Percentiles rank a stretch among this genome's conserved stretches.
phyloP scores from a whole-genome alignment of 1,140 invertebrate genomes.

The Caenorhabditis remanei region DNA sequence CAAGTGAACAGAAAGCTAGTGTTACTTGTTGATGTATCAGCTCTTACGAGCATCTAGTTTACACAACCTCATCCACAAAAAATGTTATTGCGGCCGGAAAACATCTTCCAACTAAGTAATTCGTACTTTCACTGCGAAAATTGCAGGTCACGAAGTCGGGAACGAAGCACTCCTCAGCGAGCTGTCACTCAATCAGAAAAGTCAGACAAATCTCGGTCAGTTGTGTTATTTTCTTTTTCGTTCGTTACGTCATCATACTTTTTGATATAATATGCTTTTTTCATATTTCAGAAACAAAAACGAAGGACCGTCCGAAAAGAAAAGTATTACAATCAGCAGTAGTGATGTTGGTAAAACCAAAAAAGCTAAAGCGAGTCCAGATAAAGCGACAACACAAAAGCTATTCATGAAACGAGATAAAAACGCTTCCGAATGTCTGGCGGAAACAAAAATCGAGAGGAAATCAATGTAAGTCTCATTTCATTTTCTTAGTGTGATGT shows the following conservation, averaged over 20 bases:
- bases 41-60: conserved; percentile 12
- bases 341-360: background rate
- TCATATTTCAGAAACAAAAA: conserved; percentile 33
- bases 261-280: background rate
- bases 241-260: background rate
- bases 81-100: conserved; percentile 12
- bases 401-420: conserved; percentile 36
- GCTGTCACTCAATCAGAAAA: conserved; percentile 53
- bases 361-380: background rate
- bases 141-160: conserved; percentile 44
- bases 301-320: background rate
- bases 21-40: conserved; percentile 30
- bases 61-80: background rate
- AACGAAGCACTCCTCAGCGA: conserved; percentile 35
- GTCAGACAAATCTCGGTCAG: conserved; percentile 49
- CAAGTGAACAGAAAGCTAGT: conserved; percentile 28
- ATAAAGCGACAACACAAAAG: conserved; percentile 29
- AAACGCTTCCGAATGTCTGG: conserved; percentile 23
- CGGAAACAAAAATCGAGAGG: conserved; percentile 43
- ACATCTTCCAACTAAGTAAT: no score
- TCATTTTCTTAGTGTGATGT: background rate
- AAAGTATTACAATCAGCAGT: conserved; percentile 29
- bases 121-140: background rate
- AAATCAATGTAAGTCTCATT: conserved; percentile 24
- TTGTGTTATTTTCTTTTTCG: conserved; percentile 2